phyloP scores from a whole-genome alignment of 2,113 vertebrate genomes.

The Erythrolamprus reginae region DNA sequence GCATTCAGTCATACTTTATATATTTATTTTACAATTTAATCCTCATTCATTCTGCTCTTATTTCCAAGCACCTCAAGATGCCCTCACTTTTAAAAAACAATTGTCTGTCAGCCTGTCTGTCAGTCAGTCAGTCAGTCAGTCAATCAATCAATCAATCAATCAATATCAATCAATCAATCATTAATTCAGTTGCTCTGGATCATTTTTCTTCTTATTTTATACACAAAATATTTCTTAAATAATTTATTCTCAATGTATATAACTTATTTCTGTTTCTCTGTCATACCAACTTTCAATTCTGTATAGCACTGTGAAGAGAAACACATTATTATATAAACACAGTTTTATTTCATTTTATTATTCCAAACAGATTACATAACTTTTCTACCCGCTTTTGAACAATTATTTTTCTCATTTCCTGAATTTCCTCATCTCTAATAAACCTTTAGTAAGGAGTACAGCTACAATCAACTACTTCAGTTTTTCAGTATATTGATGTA shows the following conservation, averaged over 20 bases:
- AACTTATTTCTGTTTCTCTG: background rate
- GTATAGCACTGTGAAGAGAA: background rate
- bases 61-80: background rate
- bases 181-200: background rate
- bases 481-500: background rate
- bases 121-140: too few species aligned
- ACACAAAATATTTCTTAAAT: background rate
- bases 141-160: accelerated
- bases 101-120: too few species aligned
- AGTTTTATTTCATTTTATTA: background rate
- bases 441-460: background rate
- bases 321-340: background rate
- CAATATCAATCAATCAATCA: background rate
- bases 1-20: background rate
- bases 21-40: background rate
- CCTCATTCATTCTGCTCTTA: background rate
- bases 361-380: background rate
- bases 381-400: background rate
- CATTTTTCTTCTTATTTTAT: background rate
- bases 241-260: background rate
- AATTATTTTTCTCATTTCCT: background rate
- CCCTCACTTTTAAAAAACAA: background rate
- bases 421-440: background rate
- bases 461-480: background rate
- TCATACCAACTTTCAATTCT: background rate